Base-by-base conservation (phyloP, 2,888 invertebrate genomes). In the Ganaspis brasiliensis region DNA sequence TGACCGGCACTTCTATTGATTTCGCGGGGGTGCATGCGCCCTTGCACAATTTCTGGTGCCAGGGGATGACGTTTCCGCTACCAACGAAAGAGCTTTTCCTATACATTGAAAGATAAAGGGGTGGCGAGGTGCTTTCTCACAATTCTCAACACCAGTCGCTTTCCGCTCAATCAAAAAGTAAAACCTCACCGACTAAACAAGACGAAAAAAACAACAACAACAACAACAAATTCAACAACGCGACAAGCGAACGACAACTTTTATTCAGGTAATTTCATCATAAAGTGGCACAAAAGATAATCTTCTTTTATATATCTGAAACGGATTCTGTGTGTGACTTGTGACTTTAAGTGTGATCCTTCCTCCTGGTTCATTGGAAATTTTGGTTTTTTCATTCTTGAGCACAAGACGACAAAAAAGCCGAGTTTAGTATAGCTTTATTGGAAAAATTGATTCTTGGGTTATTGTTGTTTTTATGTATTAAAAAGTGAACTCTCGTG, bases 1-100 rank as follows among this genome's bases (percentile, higher is more conserved):
- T 88, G 89, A 89, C 88, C 87, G 82, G 85, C 79, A 82, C 81
- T 81, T 86, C 87, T 89, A 90, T 90, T 88, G 89, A 90, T 90
- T 86, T 84, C 84, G 83, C 83, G 86, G 83, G 86, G 85, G 89
- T 88, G 88, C 89, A 89, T 89, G 89, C 89, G 89, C 89, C 84
- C 86, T 89, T 84, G 85, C 84, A 85, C 81, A 82, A 79, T 86
- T 84, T 84, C 83, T 85, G 83, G 84, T 84, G 78, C 84, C 83
- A 85, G 84, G 82, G 83, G 84, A 55, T 37, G 67, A 75, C 24
- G 55, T 35, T 57, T 71, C 73, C 49, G 61, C 70, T 75, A 75
- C 55, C 57, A 37, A 76, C 77, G 61, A 21, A 77, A 72, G 75
- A 72, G 72, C 71, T 75, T 74, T 56, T 73, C 76, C 75, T 72